Base-by-base conservation (phyloP, 2,113 vertebrate genomes). In the Lethenteron reissneri region DNA sequence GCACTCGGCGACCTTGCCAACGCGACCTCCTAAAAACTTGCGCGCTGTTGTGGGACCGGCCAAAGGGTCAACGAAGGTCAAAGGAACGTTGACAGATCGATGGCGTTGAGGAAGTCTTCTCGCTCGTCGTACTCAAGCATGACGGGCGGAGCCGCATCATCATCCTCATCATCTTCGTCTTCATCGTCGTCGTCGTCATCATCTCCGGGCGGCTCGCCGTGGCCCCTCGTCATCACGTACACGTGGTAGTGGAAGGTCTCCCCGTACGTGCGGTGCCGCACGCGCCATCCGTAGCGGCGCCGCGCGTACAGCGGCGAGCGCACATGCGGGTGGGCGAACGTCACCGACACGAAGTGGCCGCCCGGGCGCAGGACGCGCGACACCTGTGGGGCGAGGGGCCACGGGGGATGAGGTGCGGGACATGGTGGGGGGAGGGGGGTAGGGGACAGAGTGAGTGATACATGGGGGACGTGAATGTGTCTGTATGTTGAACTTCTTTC, bases 311-410 rank as follows among this genome's bases (percentile, higher is more conserved):
- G 83, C 56, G 79, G 83, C 73, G 81, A 83, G 74, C 89, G 86
- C 80, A 95, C 88, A 75, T 89, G 83, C 1, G 90, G 90, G 58
- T 86, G 85, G 1, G 87, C 83, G 2, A 89, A 91, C 57, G 87
- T 88, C 74, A 95, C 77, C 0, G 91, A 96, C 77, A 91, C 74
- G 71, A 96, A 96, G 6, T 82, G 84, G 57, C 91, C 91, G 17
- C 78, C 80, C 0, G 84, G 83, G 70, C 82, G 81, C 76, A 96
- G 76, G 71, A 92, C 85, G 5, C 89, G 81, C 78, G 88, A 86
- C 73, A 90, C 83, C 92, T 96, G 81, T 0, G 2, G 74, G 2
- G 8, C 70, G 71, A 72, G 17, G 70, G 62, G 21, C 59, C 57
- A 64, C n/a, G 25, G 10, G 13, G 5, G 60, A 15, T 71, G 12